Conservation (phyloP, 2,113 vertebrate genomes). For the Vulpes ferrilata region DNA sequence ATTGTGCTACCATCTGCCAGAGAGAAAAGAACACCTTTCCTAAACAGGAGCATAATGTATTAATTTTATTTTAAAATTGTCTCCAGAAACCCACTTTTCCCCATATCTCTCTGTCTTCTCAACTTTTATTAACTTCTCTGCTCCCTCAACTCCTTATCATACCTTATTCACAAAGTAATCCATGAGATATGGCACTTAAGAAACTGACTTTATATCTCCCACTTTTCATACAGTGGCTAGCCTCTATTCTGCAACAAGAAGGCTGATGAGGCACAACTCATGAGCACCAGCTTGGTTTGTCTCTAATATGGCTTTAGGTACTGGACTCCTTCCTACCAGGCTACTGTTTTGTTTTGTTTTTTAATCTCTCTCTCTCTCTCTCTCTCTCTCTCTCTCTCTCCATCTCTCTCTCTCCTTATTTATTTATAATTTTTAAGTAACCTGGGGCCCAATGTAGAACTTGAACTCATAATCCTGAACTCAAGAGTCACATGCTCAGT, state of each 20-base stretch:
- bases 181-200: background rate
- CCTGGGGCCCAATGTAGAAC: background rate
- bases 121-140: background rate
- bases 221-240: background rate
- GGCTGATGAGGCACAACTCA: accelerated
- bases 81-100: background rate
- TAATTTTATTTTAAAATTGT: background rate
- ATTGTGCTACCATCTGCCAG: background rate
- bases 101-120: background rate
- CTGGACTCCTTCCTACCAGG: background rate
- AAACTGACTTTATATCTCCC: background rate
- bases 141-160: background rate
- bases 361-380: too few species aligned
- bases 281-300: background rate
- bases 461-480: background rate
- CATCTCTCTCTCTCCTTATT: too few species aligned
- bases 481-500: background rate
- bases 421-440: background rate
- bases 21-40: background rate
- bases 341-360: background rate
- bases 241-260: background rate
- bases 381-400: too few species aligned
- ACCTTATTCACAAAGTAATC: background rate
- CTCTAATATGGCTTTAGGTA: background rate
- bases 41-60: background rate